A percentile compares a stretch with the other conserved stretches of the same genome.
Conservation (phyloP, 2,797 vertebrate genomes). For the Myotis myotis region DNA sequence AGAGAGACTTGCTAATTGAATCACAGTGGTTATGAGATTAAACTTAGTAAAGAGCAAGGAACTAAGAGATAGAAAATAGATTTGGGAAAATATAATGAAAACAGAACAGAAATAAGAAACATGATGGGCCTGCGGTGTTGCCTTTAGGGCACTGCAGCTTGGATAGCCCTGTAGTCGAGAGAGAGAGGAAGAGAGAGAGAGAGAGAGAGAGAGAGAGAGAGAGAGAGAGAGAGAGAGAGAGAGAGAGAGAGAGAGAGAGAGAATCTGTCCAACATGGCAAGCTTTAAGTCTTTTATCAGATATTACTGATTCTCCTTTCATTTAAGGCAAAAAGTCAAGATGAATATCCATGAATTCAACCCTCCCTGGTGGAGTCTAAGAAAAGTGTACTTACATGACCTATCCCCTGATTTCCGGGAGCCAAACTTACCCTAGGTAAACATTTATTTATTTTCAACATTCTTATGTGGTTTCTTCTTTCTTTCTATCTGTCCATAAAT, state of each 20-base stretch:
- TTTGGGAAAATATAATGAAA: neutral
- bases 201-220: neutral
- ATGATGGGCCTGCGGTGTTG: neutral
- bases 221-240: neutral
- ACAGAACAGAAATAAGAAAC: neutral
- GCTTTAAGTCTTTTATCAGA: neutral
- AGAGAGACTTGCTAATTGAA: neutral
- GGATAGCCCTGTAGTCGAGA: neutral
- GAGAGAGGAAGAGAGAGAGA: accelerated
- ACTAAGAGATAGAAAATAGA: neutral
- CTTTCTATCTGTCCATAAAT: neutral
- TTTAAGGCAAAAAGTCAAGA: neutral
- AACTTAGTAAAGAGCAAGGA: neutral
- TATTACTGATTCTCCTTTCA: neutral
- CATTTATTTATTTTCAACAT: neutral
- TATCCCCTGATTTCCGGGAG: neutral
- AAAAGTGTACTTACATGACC: neutral
- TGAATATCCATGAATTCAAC: neutral
- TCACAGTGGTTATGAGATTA: neutral
- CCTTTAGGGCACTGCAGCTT: neutral
- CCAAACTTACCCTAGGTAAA: neutral
- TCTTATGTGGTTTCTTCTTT: neutral
- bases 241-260: neutral
- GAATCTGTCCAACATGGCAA: neutral
- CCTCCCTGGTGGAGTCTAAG: neutral